phyloP scores from a whole-genome alignment of 2,113 vertebrate genomes.

The Abramis brama region DNA sequence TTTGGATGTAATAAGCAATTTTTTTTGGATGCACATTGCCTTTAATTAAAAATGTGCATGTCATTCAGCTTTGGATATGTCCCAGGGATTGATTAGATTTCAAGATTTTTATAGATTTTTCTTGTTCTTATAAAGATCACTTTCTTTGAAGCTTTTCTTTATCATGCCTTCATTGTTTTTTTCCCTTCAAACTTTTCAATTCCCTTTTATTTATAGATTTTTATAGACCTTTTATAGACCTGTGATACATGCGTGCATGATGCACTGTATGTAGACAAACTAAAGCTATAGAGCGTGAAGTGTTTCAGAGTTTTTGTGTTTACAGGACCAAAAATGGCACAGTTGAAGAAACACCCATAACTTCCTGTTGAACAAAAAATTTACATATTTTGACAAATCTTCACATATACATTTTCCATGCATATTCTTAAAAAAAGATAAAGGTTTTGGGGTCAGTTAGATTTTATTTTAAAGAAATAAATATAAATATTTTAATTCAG shows the following conservation, averaged over 20 bases:
- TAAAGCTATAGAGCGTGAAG: not conserved
- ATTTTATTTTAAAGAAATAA: too few species aligned
- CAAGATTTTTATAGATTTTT: not conserved
- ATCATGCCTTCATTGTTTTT: not conserved
- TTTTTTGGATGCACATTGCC: not conserved
- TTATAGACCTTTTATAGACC: not conserved
- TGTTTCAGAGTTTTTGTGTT: not conserved
- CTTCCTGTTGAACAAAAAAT: not conserved
- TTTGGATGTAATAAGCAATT: not conserved
- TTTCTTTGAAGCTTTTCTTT: not conserved
- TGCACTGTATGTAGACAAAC: not conserved
- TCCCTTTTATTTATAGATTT: not conserved
- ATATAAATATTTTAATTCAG: not conserved
- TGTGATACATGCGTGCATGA: not conserved
- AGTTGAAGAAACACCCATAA: not conserved
- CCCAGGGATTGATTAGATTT: not conserved
- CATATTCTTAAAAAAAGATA: not conserved
- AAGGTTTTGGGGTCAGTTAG: not conserved
- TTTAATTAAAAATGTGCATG: not conserved
- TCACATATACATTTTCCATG: not conserved
- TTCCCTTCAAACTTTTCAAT: not conserved
- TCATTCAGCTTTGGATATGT: not conserved
- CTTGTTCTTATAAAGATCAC: too few species aligned
- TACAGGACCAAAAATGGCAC: not conserved
- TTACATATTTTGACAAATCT: not conserved